Evolutionary conservation across 53 echinoderm and acorn worm species (phyloP).

Genomic region (Crossaster papposus): DNA sequence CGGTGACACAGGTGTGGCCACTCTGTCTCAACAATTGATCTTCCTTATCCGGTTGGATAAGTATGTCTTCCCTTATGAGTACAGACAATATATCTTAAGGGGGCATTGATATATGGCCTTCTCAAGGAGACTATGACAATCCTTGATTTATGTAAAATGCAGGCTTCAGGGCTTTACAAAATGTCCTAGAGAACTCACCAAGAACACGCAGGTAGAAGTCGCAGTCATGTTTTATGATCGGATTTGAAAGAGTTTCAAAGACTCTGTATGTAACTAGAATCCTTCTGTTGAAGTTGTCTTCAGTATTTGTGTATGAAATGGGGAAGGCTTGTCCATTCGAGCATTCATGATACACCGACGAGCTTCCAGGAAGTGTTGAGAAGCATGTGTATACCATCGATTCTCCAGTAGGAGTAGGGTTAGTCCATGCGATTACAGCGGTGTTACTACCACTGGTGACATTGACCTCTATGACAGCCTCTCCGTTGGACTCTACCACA

Average conservation of each 20-base stretch:
- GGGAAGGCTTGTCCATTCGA: not conserved
- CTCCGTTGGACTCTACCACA: conserved; percentile 5
- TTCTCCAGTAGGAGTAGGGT: not conserved
- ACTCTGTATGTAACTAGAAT: not conserved
- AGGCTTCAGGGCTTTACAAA: not conserved
- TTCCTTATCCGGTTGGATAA: too few relatives aligned
- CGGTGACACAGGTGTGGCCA: too few relatives aligned
- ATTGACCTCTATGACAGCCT: conserved; percentile 16
- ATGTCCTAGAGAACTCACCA: conserved; percentile 11
- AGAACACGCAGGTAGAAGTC: conserved; percentile 33
- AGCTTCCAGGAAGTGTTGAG: not conserved
- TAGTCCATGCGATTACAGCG: not conserved
- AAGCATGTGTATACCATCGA: not conserved
- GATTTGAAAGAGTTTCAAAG: not conserved
- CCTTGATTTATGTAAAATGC: not conserved
- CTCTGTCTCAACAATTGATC: too few relatives aligned
- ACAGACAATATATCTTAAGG: too few relatives aligned
- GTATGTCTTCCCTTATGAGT: too few relatives aligned
- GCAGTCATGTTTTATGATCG: not conserved
- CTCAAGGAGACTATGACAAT: too few relatives aligned
- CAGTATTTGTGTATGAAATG: conserved; percentile 13
- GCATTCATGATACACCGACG: not conserved
- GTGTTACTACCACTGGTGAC: not conserved
- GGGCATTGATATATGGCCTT: too few relatives aligned
- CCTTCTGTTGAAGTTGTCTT: not conserved